Conservation (phyloP, 2,888 invertebrate species). For the Aricia artaxerxes region DNA sequence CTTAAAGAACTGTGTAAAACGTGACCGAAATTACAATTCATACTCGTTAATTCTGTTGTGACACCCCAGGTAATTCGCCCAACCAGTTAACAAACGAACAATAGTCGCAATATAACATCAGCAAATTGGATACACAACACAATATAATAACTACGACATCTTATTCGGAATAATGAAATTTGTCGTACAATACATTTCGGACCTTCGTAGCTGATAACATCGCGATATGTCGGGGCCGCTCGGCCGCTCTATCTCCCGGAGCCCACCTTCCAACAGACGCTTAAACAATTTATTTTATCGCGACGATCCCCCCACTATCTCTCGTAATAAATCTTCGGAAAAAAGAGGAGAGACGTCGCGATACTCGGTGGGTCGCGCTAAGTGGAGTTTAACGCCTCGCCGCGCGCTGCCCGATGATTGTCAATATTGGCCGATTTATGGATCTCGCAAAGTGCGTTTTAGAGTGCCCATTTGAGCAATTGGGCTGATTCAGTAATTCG, state of each 20-base stretch:
- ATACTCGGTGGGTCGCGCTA: constrained; percentile 24
- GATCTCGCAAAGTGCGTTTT: neutral
- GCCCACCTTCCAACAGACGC: constrained; percentile 33
- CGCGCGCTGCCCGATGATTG: constrained; percentile 16
- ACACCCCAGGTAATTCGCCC: neutral
- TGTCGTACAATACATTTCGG: constrained; percentile 22
- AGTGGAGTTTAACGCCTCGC: constrained; percentile 25
- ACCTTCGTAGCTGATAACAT: constrained; percentile 9
- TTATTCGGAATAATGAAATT: constrained; percentile 26
- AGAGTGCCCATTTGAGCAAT: neutral
- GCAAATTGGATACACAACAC: constrained; percentile 25
- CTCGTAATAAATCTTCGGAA: constrained; percentile 37
- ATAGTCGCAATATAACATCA: constrained; percentile 1
- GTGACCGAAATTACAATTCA: neutral
- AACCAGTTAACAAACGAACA: neutral
- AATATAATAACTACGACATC: constrained; percentile 9
- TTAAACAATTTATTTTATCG: constrained; percentile 40
- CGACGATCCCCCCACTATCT: constrained; percentile 34
- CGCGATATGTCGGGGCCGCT: constrained; percentile 17
- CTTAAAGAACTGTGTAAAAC: neutral
- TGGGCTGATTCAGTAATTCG: neutral
- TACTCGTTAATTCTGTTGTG: neutral
- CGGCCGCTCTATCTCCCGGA: constrained; percentile 28
- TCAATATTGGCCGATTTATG: constrained; percentile 25
- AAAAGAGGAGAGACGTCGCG: constrained; percentile 28